Conservation (phyloP, 2,797 vertebrate species). For the Lepidocolaptes lacrymiger region DNA sequence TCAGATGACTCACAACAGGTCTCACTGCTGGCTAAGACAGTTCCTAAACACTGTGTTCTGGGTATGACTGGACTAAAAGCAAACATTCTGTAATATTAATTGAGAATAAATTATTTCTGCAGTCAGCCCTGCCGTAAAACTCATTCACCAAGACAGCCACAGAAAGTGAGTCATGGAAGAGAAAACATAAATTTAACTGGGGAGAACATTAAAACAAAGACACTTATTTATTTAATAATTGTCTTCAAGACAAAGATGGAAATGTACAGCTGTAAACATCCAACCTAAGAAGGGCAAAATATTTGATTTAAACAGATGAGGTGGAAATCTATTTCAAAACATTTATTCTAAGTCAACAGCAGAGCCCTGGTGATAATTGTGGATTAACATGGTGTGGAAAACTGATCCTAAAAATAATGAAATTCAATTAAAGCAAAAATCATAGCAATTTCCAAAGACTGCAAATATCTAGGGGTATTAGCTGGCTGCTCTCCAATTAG, state of each 20-base stretch:
- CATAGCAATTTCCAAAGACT: neutral
- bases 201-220: neutral
- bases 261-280: neutral
- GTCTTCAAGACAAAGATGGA: neutral
- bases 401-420: neutral
- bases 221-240: neutral
- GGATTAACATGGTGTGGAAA: neutral
- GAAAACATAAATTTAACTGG: neutral
- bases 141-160: neutral
- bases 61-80: neutral
- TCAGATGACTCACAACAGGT: constrained; percentile 1
- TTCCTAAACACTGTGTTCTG: neutral
- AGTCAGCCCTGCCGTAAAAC: neutral
- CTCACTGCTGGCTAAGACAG: neutral
- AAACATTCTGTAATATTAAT: constrained; percentile 14
- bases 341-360: neutral
- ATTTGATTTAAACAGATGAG: neutral
- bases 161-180: neutral
- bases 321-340: neutral
- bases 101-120: constrained; percentile 9
- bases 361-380: neutral
- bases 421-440: neutral
- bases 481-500: neutral
- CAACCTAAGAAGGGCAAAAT: neutral
- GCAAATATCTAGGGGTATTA: neutral